These are phyloP conservation scores for Zygogramma bicolorata DNA, from an alignment of 2,888 invertebrate genomes.

Conservation along the genomic window DNA sequence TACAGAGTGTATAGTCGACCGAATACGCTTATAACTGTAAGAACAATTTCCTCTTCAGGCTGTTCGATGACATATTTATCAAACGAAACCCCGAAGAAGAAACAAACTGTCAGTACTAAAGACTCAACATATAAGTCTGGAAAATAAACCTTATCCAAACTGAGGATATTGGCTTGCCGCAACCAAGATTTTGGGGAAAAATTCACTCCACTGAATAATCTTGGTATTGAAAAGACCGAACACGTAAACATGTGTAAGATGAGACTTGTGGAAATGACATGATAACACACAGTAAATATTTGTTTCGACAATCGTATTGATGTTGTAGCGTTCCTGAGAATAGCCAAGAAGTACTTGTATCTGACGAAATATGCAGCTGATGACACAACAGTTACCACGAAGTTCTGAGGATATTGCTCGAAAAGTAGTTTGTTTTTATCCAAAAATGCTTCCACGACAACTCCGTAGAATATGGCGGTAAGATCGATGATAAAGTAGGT, in stretches of 20 bases:
- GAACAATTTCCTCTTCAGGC: constrained; percentile 44
- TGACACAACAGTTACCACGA: background rate
- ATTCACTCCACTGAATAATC: background rate
- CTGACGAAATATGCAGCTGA: no score
- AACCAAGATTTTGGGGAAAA: constrained; percentile 38
- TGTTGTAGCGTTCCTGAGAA: background rate
- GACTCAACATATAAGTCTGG: constrained; percentile 37
- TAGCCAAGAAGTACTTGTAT: background rate
- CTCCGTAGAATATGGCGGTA: background rate
- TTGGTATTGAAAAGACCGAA: background rate
- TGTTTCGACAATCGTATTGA: background rate
- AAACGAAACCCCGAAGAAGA: no score
- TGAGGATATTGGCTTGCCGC: background rate
- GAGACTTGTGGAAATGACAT: background rate
- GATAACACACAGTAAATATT: background rate
- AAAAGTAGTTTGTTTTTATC: background rate
- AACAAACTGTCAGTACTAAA: no score
- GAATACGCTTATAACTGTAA: constrained; percentile 46
- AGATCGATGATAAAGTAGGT: constrained; percentile 46
- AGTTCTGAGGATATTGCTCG: background rate
- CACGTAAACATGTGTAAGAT: constrained; percentile 16
- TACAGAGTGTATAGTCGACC: no score
- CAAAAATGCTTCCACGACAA: background rate
- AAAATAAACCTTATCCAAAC: constrained; percentile 2
- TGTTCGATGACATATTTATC: no score